Evolutionary conservation across 2,113 vertebrate species (phyloP).

Genomic region (Pionites leucogaster): DNA sequence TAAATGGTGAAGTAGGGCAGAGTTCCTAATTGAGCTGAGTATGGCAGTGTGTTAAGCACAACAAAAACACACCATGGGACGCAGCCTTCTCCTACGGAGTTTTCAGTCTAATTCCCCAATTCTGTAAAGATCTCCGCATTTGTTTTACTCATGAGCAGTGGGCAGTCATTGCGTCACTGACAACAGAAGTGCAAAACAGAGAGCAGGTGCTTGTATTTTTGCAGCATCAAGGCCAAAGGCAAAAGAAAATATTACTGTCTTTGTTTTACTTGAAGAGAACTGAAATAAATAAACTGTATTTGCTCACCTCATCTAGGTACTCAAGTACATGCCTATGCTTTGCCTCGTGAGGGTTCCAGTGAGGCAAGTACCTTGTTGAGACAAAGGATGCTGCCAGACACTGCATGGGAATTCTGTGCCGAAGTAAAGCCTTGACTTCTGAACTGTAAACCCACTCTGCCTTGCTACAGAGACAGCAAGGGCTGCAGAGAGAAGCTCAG

Average conservation of each 20-base stretch:
- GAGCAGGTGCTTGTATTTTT: background rate
- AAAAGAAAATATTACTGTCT: background rate
- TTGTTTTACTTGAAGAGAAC: background rate
- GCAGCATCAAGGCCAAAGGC: background rate
- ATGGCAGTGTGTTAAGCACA: background rate
- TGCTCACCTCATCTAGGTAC: background rate
- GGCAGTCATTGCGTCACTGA: background rate
- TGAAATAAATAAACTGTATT: background rate
- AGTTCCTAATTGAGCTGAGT: background rate
- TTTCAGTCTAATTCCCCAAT: background rate
- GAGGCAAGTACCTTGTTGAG: background rate
- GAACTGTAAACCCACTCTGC: background rate
- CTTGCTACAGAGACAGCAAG: background rate
- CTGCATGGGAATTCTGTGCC: background rate
- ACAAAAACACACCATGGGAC: background rate
- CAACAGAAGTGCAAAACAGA: background rate
- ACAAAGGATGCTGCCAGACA: background rate
- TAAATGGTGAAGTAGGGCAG: background rate
- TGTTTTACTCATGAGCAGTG: background rate
- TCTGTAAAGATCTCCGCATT: background rate
- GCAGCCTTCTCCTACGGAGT: background rate
- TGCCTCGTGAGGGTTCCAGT: background rate
- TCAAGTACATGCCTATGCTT: background rate
- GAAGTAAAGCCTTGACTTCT: background rate
- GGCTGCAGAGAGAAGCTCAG: background rate